phyloP scores from a whole-genome alignment of 1,140 invertebrate genomes.

The Metopolophium dirhodum region DNA sequence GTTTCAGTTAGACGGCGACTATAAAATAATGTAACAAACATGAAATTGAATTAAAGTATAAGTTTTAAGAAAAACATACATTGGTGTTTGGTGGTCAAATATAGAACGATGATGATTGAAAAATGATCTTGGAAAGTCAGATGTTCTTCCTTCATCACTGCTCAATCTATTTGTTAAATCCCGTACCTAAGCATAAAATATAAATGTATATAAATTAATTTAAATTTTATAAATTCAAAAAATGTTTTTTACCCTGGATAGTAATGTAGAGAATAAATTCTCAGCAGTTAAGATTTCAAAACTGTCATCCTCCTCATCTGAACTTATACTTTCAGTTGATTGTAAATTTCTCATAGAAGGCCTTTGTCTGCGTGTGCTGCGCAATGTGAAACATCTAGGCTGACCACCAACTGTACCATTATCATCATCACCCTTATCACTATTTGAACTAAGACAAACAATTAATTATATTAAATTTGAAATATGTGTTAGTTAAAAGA shows the following conservation, averaged over 20 bases:
- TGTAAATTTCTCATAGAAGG: constrained; percentile 73
- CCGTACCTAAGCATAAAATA: constrained; percentile 69
- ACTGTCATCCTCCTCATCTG: constrained; percentile 86
- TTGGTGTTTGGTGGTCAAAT: constrained; percentile 60
- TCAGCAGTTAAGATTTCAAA: constrained; percentile 89
- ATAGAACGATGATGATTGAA: constrained; percentile 61
- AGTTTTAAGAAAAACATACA: neutral
- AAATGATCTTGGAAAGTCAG: constrained; percentile 61
- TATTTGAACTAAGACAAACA: constrained; percentile 42
- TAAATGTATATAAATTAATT: neutral
- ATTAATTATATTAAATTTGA: neutral
- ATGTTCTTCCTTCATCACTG: constrained; percentile 73
- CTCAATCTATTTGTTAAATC: constrained; percentile 84
- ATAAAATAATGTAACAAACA: constrained; percentile 49
- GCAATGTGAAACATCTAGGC: constrained; percentile 60
- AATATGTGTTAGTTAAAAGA: neutral
- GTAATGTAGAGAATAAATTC: constrained; percentile 84
- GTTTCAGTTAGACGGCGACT: constrained; percentile 59
- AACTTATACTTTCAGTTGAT: constrained; percentile 81
- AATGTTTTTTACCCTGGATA: constrained; percentile 73
- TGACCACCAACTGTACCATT: constrained; percentile 32
- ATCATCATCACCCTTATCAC: constrained; percentile 59
- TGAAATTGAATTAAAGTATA: neutral
- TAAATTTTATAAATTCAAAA: neutral
- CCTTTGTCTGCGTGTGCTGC: constrained; percentile 62